A percentile compares a stretch with the other conserved stretches of the same genome.
Conservation (phyloP, 2,888 invertebrate genomes). For the Cremastinae sp. region DNA sequence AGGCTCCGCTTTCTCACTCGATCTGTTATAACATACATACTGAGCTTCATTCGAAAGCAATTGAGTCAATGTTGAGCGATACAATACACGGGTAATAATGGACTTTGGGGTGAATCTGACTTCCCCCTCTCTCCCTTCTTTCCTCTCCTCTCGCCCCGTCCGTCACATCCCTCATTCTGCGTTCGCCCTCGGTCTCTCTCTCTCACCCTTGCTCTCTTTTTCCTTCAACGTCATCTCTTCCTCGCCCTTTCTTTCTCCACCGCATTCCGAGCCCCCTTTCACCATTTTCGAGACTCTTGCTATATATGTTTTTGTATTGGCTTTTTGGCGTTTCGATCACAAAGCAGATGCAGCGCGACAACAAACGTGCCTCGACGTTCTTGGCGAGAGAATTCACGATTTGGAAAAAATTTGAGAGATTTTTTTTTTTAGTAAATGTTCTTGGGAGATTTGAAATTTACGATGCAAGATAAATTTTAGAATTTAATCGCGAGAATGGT, state of each 20-base stretch:
- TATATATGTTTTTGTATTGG: neutral
- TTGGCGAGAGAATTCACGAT: no score
- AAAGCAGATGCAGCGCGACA: constrained; percentile 79
- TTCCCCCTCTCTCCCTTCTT: constrained; percentile 58
- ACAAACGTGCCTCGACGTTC: constrained; percentile 76
- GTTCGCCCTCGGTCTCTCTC: no score
- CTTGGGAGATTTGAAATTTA: no score
- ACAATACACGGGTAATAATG: constrained; percentile 80
- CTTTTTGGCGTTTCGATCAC: neutral
- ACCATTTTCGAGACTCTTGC: neutral
- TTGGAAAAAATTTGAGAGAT: no score
- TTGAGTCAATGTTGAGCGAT: constrained; percentile 80
- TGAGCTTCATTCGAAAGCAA: constrained; percentile 79
- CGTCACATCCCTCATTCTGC: no score
- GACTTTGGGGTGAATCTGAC: constrained; percentile 78
- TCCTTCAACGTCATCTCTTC: constrained; percentile 42
- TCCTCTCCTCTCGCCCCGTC: constrained; percentile 3
- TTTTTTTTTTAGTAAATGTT: no score
- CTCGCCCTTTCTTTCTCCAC: constrained; percentile 5
- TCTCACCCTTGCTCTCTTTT: constrained; percentile 7
- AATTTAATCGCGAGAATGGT: no score
- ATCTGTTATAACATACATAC: constrained; percentile 30
- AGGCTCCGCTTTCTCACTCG: constrained; percentile 49
- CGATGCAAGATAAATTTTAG: no score
- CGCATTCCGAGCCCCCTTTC: neutral